These are phyloP conservation scores for Gallinago nigripennis DNA, from an alignment of 2,797 vertebrate genomes.

Conservation along the genomic window DNA sequence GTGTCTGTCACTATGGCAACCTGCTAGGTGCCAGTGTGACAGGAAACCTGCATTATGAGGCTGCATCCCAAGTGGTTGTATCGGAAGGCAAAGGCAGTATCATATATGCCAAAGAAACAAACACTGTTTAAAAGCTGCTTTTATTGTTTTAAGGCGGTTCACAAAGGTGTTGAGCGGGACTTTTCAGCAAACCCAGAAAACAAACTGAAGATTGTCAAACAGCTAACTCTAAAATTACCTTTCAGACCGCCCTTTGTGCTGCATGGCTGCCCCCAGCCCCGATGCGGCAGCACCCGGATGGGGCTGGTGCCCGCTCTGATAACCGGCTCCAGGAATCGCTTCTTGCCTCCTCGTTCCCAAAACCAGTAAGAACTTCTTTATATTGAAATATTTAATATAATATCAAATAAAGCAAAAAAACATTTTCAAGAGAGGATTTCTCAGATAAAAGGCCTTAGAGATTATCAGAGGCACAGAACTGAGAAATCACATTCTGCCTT, in stretches of 20 bases:
- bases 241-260: not conserved
- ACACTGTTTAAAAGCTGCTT: not conserved
- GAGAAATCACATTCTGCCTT: not conserved
- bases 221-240: not conserved
- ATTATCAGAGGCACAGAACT: not conserved
- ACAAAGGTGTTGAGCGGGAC: not conserved
- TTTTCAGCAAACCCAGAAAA: not conserved
- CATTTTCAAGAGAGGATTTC: not conserved
- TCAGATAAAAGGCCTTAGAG: not conserved
- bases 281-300: rapidly evolving
- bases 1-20: constrained; percentile 68
- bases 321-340: not conserved
- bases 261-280: not conserved
- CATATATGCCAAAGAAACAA: not conserved
- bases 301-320: not conserved
- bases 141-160: not conserved
- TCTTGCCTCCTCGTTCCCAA: not conserved
- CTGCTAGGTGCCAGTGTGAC: not conserved
- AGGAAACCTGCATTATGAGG: constrained; percentile 7
- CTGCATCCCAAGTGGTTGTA: constrained; percentile 12
- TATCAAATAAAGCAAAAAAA: not conserved
- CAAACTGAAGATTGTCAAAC: not conserved
- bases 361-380: not conserved
- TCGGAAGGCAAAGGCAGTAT: not conserved
- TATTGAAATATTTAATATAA: not conserved